Conservation (phyloP, 2,888 invertebrate species). For the Drosophila mimetica region DNA sequence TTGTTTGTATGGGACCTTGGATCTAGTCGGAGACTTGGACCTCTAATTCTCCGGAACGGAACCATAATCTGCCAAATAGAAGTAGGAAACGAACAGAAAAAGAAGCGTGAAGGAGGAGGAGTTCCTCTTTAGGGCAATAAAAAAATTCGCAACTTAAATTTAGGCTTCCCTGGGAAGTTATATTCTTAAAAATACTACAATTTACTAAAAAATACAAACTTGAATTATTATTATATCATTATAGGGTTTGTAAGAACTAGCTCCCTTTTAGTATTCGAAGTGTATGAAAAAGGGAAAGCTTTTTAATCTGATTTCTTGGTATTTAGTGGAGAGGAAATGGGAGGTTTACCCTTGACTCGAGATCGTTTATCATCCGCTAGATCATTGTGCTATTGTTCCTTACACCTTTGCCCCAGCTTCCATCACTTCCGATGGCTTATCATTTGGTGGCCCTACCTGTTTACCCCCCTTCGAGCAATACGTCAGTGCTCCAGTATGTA, state of each 20-base stretch:
- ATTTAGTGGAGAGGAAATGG: slow-evolving; percentile 14
- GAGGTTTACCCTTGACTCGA: background rate
- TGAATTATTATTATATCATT: no score
- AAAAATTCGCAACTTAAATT: slow-evolving; percentile 6
- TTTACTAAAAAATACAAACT: no score
- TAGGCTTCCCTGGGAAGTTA: background rate
- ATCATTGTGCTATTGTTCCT: slow-evolving; percentile 4
- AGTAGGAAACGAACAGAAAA: background rate
- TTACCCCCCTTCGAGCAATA: background rate
- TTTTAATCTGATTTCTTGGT: slow-evolving; percentile 16
- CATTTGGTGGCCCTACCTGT: slow-evolving; percentile 2
- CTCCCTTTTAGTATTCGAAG: no score
- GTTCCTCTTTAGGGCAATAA: slow-evolving; percentile 4
- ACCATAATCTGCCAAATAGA: slow-evolving; percentile 20
- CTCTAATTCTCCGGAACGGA: slow-evolving; percentile 15
- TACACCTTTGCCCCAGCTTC: background rate
- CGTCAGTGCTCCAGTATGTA: background rate
- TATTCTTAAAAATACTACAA: no score
- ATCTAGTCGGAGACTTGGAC: slow-evolving; percentile 6
- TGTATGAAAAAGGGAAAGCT: slow-evolving; percentile 2
- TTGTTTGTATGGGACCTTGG: slow-evolving; percentile 29
- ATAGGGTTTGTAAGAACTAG: no score
- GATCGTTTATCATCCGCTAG: slow-evolving; percentile 8
- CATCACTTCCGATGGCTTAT: slow-evolving; percentile 1
- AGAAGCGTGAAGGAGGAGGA: slow-evolving; percentile 14